Conservation (phyloP, 2,888 invertebrate genomes). For the Tethea ocularis region DNA sequence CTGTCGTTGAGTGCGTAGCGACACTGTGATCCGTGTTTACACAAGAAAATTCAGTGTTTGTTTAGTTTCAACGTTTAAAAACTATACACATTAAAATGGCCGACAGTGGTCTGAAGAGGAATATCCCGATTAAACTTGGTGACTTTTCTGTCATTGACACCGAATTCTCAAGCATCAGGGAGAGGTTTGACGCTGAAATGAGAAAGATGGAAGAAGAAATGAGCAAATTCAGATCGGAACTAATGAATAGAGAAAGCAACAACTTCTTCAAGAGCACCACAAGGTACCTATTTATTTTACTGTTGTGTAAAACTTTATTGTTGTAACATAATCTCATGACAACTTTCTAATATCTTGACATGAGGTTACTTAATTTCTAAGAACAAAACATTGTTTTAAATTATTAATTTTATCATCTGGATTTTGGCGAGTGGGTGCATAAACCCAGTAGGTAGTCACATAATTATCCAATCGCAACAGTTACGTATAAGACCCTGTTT, state of each 20-base stretch:
- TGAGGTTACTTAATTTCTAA: neutral
- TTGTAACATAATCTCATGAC: conserved; percentile 1
- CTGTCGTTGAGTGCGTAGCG: conserved; percentile 72
- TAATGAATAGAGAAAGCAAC: conserved; percentile 96
- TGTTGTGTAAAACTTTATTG: conserved; percentile 20
- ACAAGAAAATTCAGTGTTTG: conserved; percentile 78
- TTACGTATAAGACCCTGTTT: conserved; percentile 57
- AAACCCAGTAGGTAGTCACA: conserved; percentile 37
- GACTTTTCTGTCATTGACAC: conserved; percentile 98
- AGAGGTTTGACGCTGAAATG: conserved; percentile 98
- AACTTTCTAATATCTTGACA: neutral
- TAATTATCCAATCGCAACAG: conserved; percentile 65
- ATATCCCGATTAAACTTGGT: conserved; percentile 96
- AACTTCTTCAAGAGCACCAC: conserved; percentile 95
- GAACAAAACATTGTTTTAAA: conserved; percentile 12
- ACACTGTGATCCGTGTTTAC: conserved; percentile 76
- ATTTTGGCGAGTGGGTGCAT: conserved; percentile 35
- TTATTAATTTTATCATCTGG: conserved; percentile 17
- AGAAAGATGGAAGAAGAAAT: conserved; percentile 99
- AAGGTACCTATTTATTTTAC: conserved; percentile 86
- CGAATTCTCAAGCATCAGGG: conserved; percentile 97
- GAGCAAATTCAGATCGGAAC: conserved; percentile 96
- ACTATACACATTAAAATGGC: conserved; percentile 86
- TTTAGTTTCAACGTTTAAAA: conserved; percentile 73
- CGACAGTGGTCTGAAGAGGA: conserved; percentile 92